Conservation (phyloP, 2,888 invertebrate species). For the Nudaria mundana region DNA sequence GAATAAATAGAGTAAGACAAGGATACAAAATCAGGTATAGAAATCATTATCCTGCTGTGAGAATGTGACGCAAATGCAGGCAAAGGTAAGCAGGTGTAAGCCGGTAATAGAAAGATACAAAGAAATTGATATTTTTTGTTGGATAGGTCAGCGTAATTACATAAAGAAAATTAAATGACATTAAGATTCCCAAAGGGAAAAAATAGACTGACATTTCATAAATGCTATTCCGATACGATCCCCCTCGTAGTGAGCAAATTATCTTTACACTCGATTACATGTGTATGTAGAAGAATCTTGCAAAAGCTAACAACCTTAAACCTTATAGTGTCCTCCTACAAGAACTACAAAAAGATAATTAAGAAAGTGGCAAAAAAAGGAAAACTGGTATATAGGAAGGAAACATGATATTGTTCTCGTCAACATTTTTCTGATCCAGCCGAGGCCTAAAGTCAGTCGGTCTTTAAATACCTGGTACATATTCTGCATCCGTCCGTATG, state of each 20-base stretch:
- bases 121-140: conserved; percentile 55
- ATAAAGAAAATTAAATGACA: conserved; percentile 28
- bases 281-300: too few species aligned
- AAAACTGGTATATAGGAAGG: too few species aligned
- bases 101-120: conserved; percentile 60
- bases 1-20: conserved; percentile 41
- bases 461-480: too few species aligned
- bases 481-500: too few species aligned
- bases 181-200: conserved; percentile 18
- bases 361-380: too few species aligned
- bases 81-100: conserved; percentile 68
- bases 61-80: conserved; percentile 66
- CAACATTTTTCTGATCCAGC: too few species aligned
- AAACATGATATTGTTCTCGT: too few species aligned
- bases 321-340: too few species aligned
- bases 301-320: too few species aligned
- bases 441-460: too few species aligned
- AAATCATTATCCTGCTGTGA: conserved; percentile 66
- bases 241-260: background rate
- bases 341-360: too few species aligned
- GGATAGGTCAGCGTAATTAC: conserved; percentile 62
- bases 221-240: conserved; percentile 1
- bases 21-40: conserved; percentile 59
- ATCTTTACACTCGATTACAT: background rate
- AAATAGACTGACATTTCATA: conserved; percentile 15